Base-by-base conservation (phyloP, 2,888 invertebrate genomes). In the Ptychoptera contaminata region DNA sequence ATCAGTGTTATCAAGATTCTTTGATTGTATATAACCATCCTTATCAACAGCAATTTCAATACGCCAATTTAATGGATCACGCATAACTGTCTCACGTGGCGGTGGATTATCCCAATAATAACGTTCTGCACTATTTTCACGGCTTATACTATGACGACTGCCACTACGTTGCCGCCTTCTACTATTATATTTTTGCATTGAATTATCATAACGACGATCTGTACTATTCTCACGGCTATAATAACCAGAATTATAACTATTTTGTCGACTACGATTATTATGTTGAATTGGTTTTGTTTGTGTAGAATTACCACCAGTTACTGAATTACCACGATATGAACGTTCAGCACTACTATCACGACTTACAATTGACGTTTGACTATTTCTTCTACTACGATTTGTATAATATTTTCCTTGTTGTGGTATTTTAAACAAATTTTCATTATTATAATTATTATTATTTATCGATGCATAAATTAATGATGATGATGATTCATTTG, bases 291-390 rank as follows among this genome's bases (percentile, higher is more conserved):
- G 46, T 36, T 40, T 44, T n/a, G 41, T 40, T 35, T 32, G 48
- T 14, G 38, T 37, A 15, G 37, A 49, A 42, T 46, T 50, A 35
- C 34, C 36, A 16, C 48, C 42, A 31, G 50, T 50, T 36, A 51
- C 51, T 15, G 48, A 46, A 39, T 51, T 52, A 6, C 12, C 14
- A 14, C 30, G 14, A 29, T 40, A 6, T 7, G 23, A 14, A 31
- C 40, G 40, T n/a, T 40, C 11, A 30, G 23, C 12, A 30, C 5
- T 11, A 40, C n/a, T 14, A 12, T 14, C 36, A 36, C 14, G 23
- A 23, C 23, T 23, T 23, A 23, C 36, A 36, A 16, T 36, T 12
- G 32, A 16, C 8, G 6, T 16, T 44, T 40, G 30, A 38, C 39
- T 44, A 39, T 44, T 44, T 16, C 44, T 38, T 14, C 44, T 32